Percentiles rank a stretch among this genome's conserved stretches.
phyloP scores from a whole-genome alignment of 2,113 vertebrate species.

The Hippocampus barbouri region DNA sequence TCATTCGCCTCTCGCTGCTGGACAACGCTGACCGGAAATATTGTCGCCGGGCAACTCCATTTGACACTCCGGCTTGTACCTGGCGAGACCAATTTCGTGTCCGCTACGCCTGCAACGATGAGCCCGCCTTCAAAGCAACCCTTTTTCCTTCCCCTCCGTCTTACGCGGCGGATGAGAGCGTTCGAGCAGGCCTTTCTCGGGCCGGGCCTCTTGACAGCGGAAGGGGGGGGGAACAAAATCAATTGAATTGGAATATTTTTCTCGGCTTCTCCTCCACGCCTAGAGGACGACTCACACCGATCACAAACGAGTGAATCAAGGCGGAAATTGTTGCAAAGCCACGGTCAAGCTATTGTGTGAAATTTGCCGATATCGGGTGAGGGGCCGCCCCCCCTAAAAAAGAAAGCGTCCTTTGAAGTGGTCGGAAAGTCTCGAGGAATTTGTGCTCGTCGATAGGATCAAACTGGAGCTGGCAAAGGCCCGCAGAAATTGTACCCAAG shows the following conservation, averaged over 20 bases:
- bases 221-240: neutral
- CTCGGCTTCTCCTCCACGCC: neutral
- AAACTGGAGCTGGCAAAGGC: neutral
- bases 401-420: neutral
- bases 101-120: neutral
- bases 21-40: constrained; percentile 8
- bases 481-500: neutral
- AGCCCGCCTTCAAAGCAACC: neutral
- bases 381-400: neutral
- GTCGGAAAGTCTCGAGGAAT: neutral
- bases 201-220: too few species aligned
- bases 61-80: constrained; percentile 5
- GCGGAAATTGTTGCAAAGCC: too few species aligned
- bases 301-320: neutral
- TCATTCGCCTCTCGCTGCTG: constrained; percentile 25
- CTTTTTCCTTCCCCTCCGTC: neutral
- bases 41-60: constrained; percentile 19
- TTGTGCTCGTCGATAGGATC: neutral
- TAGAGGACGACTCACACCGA: neutral
- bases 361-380: too few species aligned
- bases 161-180: neutral
- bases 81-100: neutral
- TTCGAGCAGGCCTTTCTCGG: neutral
- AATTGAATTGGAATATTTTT: neutral
- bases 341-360: too few species aligned